Conservation (phyloP, 2,888 invertebrate genomes). For the Apotomis betuletana region DNA sequence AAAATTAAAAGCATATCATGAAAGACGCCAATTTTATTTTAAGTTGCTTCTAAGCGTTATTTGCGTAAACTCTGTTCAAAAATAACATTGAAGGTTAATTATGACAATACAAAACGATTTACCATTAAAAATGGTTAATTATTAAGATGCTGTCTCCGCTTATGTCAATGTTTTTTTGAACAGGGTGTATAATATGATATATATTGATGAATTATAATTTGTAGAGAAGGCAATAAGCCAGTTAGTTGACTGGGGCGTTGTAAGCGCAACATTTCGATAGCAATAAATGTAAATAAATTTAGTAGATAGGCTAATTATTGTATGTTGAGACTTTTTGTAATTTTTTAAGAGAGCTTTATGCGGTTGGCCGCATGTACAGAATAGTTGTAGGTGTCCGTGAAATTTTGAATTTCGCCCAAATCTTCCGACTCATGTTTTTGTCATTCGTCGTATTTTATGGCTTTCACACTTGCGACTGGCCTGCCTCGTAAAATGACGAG, state of each 20-base stretch:
- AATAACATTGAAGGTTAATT: conserved; percentile 24
- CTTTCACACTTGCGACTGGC: conserved; percentile 60
- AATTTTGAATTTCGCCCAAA: conserved; percentile 78
- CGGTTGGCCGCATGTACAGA: conserved; percentile 73
- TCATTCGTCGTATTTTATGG: conserved; percentile 59
- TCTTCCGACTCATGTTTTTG: conserved; percentile 66
- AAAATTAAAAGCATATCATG: conserved; percentile 74
- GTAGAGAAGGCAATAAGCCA: conserved; percentile 74
- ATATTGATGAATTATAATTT: conserved; percentile 62
- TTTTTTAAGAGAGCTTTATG: conserved; percentile 83
- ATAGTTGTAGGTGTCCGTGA: conserved; percentile 70
- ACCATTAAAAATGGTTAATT: conserved; percentile 37
- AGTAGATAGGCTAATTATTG: conserved; percentile 81
- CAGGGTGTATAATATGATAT: conserved; percentile 54
- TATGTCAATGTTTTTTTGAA: conserved; percentile 49
- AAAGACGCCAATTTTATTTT: conserved; percentile 63
- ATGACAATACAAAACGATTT: conserved; percentile 34
- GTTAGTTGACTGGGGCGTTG: conserved; percentile 71
- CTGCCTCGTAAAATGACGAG: conserved; percentile 55
- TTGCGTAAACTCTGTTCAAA: conserved; percentile 61
- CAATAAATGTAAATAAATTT: conserved; percentile 80
- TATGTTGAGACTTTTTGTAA: conserved; percentile 79
- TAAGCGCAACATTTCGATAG: conserved; percentile 79
- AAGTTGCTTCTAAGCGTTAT: conserved; percentile 59
- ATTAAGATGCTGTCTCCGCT: conserved; percentile 37